Conservation (phyloP, 1,140 invertebrate species). For the Zaprionus gabonicus region DNA sequence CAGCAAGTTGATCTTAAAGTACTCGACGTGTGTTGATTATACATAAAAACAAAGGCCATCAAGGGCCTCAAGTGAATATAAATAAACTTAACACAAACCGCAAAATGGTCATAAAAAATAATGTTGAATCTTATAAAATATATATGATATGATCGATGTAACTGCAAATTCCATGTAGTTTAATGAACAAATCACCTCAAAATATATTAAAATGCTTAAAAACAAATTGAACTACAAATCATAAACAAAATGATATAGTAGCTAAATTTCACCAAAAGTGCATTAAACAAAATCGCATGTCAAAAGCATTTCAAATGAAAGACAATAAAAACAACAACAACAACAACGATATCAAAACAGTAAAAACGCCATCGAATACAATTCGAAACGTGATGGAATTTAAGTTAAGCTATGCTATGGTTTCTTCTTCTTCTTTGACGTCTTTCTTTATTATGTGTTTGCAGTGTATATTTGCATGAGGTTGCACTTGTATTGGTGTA, state of each 20-base stretch:
- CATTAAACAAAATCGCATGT: conserved; percentile 54
- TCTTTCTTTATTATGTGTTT: conserved; percentile 40
- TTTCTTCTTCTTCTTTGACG: conserved; percentile 1
- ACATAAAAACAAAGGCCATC: conserved; percentile 26
- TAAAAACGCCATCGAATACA: conserved; percentile 40
- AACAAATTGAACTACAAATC: conserved; percentile 3
- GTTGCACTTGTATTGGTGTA: conserved; percentile 63
- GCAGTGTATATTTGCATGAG: conserved; percentile 71
- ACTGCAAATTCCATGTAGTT: neutral
- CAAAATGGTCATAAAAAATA: conserved; percentile 17
- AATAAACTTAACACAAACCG: conserved; percentile 18
- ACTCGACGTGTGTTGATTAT: conserved; percentile 10
- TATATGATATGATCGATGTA: neutral
- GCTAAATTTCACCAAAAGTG: conserved; percentile 61
- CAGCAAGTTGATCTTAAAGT: conserved; percentile 54
- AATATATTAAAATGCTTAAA: conserved; percentile 9
- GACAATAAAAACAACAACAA: conserved; percentile 32
- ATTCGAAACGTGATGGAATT: conserved; percentile 73
- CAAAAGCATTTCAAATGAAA: conserved; percentile 46
- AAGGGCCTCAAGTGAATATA: conserved; percentile 14
- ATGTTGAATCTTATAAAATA: neutral
- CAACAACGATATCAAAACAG: conserved; percentile 28
- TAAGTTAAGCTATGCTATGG: conserved; percentile 51
- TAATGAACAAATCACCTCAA: neutral
- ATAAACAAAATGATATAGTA: neutral